A percentile compares a stretch with the other conserved stretches of the same genome.
Evolutionary conservation across 1,140 invertebrate genomes (phyloP).

Genomic region (Elymnias hypermnestra): DNA sequence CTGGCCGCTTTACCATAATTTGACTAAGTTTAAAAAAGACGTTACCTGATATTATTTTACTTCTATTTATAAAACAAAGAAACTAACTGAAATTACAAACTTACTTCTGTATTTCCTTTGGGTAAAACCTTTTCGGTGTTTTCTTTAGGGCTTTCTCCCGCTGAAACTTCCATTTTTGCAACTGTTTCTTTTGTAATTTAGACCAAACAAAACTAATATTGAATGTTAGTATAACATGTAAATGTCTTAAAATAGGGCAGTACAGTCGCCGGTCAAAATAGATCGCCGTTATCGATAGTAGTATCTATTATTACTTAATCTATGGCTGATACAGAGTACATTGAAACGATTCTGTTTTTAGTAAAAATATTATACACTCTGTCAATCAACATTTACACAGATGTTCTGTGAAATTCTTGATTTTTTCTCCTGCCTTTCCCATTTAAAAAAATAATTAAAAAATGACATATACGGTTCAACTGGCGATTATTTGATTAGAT

Average conservation of each 20-base stretch:
- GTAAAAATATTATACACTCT: too few species aligned
- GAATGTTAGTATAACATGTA: neutral
- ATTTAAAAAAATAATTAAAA: too few species aligned
- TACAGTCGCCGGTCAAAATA: neutral
- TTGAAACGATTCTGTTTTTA: too few species aligned
- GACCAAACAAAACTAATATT: constrained; percentile 20
- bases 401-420: too few species aligned
- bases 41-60: constrained; percentile 39
- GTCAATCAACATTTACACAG: too few species aligned
- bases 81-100: constrained; percentile 22
- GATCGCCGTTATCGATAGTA: neutral
- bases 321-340: too few species aligned
- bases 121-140: constrained; percentile 32
- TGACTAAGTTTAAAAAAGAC: neutral
- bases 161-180: constrained; percentile 49
- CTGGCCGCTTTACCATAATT: too few species aligned
- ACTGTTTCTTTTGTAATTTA: constrained; percentile 17
- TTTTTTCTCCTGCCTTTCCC: too few species aligned
- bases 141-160: constrained; percentile 46
- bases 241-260: constrained; percentile 18
- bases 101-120: constrained; percentile 39
- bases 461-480: too few species aligned
- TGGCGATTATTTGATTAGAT: too few species aligned
- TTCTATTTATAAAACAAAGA: constrained; percentile 57
- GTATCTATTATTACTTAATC: too few species aligned